Percentiles rank a stretch among this genome's conserved stretches.
These are phyloP conservation scores for Dryobota labecula DNA, from an alignment of 2,888 invertebrate species.

Conservation along the genomic window DNA sequence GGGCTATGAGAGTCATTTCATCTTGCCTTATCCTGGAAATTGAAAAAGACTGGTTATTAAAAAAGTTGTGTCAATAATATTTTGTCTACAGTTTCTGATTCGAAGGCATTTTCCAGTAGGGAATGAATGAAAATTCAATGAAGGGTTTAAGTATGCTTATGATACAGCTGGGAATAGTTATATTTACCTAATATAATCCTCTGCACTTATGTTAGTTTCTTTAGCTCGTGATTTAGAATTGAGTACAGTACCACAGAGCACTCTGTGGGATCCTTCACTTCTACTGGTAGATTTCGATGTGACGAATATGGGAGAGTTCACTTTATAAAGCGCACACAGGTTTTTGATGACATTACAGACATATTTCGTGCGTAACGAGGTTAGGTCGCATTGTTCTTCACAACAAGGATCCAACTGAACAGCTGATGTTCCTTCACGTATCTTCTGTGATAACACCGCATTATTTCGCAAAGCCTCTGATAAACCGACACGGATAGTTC, in stretches of 20 bases:
- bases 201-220: constrained; percentile 84
- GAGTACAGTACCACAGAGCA: constrained; percentile 91
- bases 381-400: constrained; percentile 73
- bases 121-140: neutral
- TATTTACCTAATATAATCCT: constrained; percentile 87
- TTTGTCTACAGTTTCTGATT: neutral
- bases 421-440: constrained; percentile 59
- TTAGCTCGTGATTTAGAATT: constrained; percentile 90
- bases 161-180: neutral
- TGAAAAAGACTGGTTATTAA: neutral
- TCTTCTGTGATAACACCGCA: constrained; percentile 66
- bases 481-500: constrained; percentile 76
- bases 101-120: neutral
- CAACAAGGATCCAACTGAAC: constrained; percentile 75
- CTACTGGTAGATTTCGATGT: constrained; percentile 83
- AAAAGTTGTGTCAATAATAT: neutral
- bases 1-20: constrained; percentile 92
- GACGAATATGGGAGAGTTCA: constrained; percentile 69
- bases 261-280: constrained; percentile 58
- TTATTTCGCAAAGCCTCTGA: constrained; percentile 72
- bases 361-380: constrained; percentile 79
- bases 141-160: neutral
- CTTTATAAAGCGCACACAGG: constrained; percentile 70
- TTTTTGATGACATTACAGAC: constrained; percentile 76
- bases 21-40: constrained; percentile 89